Evolutionary conservation across 2,888 invertebrate genomes (phyloP).

Genomic region (Trichogramma dendrolimi): DNA sequence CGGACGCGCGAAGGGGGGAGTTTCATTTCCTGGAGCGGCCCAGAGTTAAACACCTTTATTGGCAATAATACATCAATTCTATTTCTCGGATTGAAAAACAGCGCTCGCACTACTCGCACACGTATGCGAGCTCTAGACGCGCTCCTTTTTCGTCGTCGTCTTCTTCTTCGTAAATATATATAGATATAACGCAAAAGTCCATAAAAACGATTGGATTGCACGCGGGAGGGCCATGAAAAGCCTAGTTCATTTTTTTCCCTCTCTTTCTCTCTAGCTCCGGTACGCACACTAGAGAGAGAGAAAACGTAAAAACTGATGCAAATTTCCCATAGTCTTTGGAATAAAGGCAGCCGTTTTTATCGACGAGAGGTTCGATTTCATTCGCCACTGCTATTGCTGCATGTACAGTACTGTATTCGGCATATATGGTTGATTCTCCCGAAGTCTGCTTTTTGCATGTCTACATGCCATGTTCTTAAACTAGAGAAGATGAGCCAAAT

Average conservation of each 20-base stretch:
- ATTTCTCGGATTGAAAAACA: slow-evolving; percentile 20
- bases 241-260: slow-evolving; percentile 15
- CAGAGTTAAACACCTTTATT: slow-evolving; percentile 10
- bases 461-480: too few relatives aligned
- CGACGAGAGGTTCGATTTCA: slow-evolving; percentile 25
- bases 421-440: too few relatives aligned
- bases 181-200: slow-evolving; percentile 25
- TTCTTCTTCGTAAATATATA: background rate
- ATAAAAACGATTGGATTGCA: slow-evolving; percentile 26
- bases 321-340: slow-evolving; percentile 27
- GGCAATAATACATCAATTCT: slow-evolving; percentile 21
- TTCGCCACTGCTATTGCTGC: background rate
- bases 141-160: too few relatives aligned
- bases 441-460: too few relatives aligned
- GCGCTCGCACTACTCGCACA: background rate
- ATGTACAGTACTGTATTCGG: too few relatives aligned
- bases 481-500: too few relatives aligned
- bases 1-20: too few relatives aligned
- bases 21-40: too few relatives aligned
- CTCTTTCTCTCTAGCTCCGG: background rate
- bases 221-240: slow-evolving; percentile 12
- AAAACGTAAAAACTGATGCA: slow-evolving; percentile 15
- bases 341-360: slow-evolving; percentile 25
- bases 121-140: too few relatives aligned
- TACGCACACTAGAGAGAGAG: background rate